Conservation (phyloP, 2,113 vertebrate species). For the Clarias gariepinus region DNA sequence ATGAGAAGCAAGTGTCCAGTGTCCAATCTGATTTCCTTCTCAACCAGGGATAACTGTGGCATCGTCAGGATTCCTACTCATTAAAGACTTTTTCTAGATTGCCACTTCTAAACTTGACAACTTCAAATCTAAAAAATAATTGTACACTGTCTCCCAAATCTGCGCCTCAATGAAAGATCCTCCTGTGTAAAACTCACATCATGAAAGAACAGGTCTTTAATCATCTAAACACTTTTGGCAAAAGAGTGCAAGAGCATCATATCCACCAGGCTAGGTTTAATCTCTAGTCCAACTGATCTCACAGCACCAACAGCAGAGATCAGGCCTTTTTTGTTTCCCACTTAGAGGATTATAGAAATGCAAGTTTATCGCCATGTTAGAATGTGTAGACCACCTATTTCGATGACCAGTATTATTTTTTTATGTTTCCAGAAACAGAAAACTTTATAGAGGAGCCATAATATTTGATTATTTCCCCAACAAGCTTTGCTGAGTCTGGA, state of each 20-base stretch:
- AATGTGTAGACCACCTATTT: slow-evolving; percentile 15
- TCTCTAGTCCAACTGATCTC: slow-evolving; percentile 10
- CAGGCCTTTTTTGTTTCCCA: neutral
- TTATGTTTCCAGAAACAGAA: neutral
- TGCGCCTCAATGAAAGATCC: neutral
- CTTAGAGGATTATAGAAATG: neutral
- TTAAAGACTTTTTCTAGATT: neutral
- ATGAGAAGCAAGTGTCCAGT: too few species aligned
- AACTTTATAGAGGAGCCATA: slow-evolving; percentile 16
- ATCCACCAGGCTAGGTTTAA: neutral
- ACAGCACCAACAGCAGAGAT: neutral
- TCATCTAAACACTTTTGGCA: slow-evolving; percentile 15
- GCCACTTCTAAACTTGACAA: neutral
- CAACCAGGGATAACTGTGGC: neutral
- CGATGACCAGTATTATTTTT: neutral
- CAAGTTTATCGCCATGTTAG: neutral
- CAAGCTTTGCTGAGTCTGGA: slow-evolving; percentile 7
- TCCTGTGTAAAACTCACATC: neutral
- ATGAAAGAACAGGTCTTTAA: neutral
- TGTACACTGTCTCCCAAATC: too few species aligned
- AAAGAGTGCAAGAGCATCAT: neutral
- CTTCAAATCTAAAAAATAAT: neutral
- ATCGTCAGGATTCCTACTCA: neutral
- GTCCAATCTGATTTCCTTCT: too few species aligned
- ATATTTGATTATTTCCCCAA: slow-evolving; percentile 18